phyloP scores from a whole-genome alignment of 1,140 invertebrate species.

The Euwallacea fornicatus region DNA sequence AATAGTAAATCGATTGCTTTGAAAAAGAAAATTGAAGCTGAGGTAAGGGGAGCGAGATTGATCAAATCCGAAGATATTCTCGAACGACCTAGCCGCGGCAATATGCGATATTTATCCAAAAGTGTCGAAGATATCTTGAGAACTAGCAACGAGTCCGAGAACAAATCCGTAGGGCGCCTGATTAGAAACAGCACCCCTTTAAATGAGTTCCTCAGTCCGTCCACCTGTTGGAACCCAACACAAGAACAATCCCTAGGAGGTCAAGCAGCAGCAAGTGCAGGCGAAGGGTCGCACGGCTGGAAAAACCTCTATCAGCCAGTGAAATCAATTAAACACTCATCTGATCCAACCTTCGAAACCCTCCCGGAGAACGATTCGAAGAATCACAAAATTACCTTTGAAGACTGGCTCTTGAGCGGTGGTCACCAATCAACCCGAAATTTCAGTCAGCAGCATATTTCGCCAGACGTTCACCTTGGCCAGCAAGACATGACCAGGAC shows the following conservation, averaged over 20 bases:
- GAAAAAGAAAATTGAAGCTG: neutral
- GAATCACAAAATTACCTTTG: too few relatives aligned
- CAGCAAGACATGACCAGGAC: neutral
- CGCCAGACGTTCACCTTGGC: neutral
- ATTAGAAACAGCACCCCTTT: conserved; percentile 16
- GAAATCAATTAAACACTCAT: too few relatives aligned
- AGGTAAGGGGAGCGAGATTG: conserved; percentile 16
- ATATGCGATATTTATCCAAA: conserved; percentile 6
- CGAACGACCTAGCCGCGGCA: neutral
- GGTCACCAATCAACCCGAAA: neutral
- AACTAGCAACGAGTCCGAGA: conserved; percentile 21
- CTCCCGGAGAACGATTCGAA: too few relatives aligned
- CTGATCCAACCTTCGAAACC: too few relatives aligned
- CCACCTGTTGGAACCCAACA: too few relatives aligned
- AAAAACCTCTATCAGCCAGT: too few relatives aligned
- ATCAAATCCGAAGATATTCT: conserved; percentile 21
- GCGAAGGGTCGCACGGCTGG: neutral
- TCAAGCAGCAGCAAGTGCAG: neutral
- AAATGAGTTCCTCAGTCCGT: neutral
- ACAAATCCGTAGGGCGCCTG: conserved; percentile 16
- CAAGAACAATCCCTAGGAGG: neutral
- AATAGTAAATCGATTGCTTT: neutral
- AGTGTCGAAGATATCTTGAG: conserved; percentile 27
- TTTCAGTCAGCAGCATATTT: neutral
- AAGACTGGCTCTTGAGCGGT: conserved; percentile 4